Evolutionary conservation across 1,140 invertebrate species (phyloP).

Genomic region (Physella acuta): DNA sequence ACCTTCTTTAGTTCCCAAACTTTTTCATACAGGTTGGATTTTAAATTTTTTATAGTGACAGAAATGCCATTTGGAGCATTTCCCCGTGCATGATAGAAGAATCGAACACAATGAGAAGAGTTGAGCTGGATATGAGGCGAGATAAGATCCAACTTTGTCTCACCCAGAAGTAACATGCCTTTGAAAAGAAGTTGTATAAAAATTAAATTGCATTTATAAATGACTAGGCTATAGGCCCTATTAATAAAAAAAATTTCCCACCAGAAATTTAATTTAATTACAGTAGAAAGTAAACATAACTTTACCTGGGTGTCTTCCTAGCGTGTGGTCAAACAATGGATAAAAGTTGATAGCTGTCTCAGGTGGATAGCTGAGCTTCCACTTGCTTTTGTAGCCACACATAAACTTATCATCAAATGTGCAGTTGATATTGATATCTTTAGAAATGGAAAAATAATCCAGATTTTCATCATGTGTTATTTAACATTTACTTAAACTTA

Average conservation of each 20-base stretch:
- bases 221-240: no score
- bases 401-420: slow-evolving; percentile 42
- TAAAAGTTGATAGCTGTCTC: slow-evolving; percentile 22
- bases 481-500: no score
- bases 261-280: no score
- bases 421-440: slow-evolving; percentile 42
- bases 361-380: slow-evolving; percentile 17
- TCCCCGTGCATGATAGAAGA: slow-evolving; percentile 43
- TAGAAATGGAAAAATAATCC: not conserved
- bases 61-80: slow-evolving; percentile 20
- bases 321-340: slow-evolving; percentile 43
- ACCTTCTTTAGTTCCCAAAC: not conserved
- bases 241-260: no score
- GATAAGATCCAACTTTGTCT: slow-evolving; percentile 25
- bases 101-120: slow-evolving; percentile 36
- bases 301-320: slow-evolving; percentile 42
- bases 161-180: slow-evolving; percentile 37
- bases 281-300: no score
- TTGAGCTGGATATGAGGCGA: slow-evolving; percentile 32
- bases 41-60: slow-evolving; percentile 23
- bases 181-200: not conserved
- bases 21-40: not conserved
- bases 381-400: slow-evolving; percentile 37
- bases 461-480: not conserved
- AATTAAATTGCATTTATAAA: not conserved